Evolutionary conservation across 2,888 invertebrate species (phyloP).

Genomic region (Troides helena): DNA sequence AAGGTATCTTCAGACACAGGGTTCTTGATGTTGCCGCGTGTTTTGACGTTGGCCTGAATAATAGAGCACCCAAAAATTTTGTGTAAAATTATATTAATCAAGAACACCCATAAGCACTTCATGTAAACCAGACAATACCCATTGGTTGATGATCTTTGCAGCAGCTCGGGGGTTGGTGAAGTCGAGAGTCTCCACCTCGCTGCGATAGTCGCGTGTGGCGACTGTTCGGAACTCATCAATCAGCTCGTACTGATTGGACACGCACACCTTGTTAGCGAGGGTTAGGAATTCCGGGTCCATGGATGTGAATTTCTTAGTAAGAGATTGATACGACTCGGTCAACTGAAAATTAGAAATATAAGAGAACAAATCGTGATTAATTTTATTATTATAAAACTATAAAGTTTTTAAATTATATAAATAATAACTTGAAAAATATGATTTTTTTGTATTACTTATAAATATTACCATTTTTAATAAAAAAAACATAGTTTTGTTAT

Average conservation of each 20-base stretch:
- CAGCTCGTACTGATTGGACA: slow-evolving; percentile 38
- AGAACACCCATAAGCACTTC: background rate
- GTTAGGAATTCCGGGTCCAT: slow-evolving; percentile 46
- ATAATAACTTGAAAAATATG: too few relatives aligned
- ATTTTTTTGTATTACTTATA: too few relatives aligned
- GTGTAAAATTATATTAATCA: background rate
- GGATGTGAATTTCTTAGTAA: slow-evolving; percentile 40
- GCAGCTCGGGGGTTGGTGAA: slow-evolving; percentile 40
- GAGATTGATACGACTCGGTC: slow-evolving; percentile 38
- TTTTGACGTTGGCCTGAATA: slow-evolving; percentile 47
- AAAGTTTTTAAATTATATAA: too few relatives aligned
- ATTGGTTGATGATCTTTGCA: slow-evolving; percentile 38
- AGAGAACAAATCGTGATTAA: background rate
- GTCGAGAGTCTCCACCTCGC: slow-evolving; percentile 44
- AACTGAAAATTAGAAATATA: slow-evolving; percentile 35
- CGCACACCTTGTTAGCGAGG: slow-evolving; percentile 51
- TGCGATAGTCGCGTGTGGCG: slow-evolving; percentile 38
- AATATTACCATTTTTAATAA: too few relatives aligned
- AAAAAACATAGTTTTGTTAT: too few relatives aligned
- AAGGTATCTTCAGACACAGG: slow-evolving; percentile 42
- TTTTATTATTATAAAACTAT: too few relatives aligned
- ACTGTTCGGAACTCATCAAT: slow-evolving; percentile 37
- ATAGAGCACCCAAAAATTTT: slow-evolving; percentile 15
- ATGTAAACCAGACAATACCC: slow-evolving; percentile 37
- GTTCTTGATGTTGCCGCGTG: slow-evolving; percentile 47